Evolutionary conservation across 2,888 invertebrate genomes (phyloP).

Genomic region (Meteorus cinctellus): DNA sequence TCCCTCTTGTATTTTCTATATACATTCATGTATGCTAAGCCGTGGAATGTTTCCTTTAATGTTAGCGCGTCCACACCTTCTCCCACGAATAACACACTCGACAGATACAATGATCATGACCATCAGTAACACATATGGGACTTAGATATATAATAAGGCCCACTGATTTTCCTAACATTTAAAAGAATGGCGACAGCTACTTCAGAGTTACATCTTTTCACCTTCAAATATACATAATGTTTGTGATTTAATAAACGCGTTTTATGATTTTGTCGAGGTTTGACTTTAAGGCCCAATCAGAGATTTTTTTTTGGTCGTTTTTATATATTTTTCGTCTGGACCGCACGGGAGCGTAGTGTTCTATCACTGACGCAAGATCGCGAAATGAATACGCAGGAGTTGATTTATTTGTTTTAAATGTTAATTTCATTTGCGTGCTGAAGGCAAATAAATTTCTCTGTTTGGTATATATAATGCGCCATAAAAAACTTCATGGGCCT

Average conservation of each 20-base stretch:
- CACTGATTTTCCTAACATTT: slow-evolving; percentile 43
- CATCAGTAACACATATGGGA: slow-evolving; percentile 17
- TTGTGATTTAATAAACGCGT: slow-evolving; percentile 16
- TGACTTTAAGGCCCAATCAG: slow-evolving; percentile 12
- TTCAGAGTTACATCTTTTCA: slow-evolving; percentile 34
- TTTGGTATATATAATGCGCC: not conserved
- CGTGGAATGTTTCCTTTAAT: slow-evolving; percentile 40
- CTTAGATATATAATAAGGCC: not conserved
- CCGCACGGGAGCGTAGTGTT: slow-evolving; percentile 23
- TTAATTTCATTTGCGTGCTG: slow-evolving; percentile 29
- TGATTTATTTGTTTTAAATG: slow-evolving; percentile 32
- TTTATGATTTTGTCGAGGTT: slow-evolving; percentile 6
- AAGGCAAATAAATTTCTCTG: slow-evolving; percentile 19
- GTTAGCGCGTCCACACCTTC: slow-evolving; percentile 44
- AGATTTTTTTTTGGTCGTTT: not conserved
- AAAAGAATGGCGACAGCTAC: slow-evolving; percentile 24
- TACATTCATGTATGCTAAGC: slow-evolving; percentile 29
- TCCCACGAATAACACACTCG: not conserved
- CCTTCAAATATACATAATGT: slow-evolving; percentile 4
- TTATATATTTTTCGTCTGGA: not conserved
- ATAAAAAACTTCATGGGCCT: slow-evolving; percentile 17
- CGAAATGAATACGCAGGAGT: slow-evolving; percentile 7
- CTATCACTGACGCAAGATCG: slow-evolving; percentile 30
- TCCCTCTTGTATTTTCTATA: slow-evolving; percentile 31
- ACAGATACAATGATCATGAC: slow-evolving; percentile 14